Percentiles rank a stretch among this genome's conserved stretches.
phyloP scores from a whole-genome alignment of 1,140 invertebrate species.

The Drosophila virilis region DNA sequence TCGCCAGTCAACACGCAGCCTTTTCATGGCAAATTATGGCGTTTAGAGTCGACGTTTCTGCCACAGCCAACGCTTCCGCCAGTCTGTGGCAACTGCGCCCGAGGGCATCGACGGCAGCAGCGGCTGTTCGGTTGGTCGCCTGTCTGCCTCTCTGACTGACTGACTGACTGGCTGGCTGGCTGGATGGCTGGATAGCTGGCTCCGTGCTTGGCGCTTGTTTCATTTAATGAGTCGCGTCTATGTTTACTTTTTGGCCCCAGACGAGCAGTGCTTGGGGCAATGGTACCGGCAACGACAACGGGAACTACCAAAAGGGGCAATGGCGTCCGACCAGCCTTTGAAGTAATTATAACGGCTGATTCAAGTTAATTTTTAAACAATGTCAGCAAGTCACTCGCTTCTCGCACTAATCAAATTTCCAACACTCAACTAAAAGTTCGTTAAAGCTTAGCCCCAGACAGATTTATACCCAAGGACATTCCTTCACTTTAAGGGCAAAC shows the following conservation, averaged over 20 bases:
- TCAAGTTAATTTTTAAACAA: conserved; percentile 82
- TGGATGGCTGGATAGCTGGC: conserved; percentile 25
- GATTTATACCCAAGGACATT: not conserved
- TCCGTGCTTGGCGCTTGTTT: conserved; percentile 38
- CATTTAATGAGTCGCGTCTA: conserved; percentile 79
- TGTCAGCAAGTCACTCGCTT: conserved; percentile 53
- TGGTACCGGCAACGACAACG: not conserved
- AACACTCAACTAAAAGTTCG: conserved; percentile 31
- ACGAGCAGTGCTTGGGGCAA: conserved; percentile 52
- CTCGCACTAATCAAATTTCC: conserved; percentile 69
- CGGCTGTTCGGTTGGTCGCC: conserved; percentile 27
- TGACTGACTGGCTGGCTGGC: conserved; percentile 23
- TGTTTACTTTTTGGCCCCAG: conserved; percentile 73
- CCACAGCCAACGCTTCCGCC: conserved; percentile 38
- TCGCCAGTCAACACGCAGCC: conserved; percentile 81
- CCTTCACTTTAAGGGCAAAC: not conserved
- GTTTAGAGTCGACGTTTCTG: conserved; percentile 57
- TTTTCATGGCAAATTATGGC: conserved; percentile 82
- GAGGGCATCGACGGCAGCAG: conserved; percentile 54
- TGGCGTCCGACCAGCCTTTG: conserved; percentile 50
- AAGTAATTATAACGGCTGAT: conserved; percentile 81
- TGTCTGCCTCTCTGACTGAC: conserved; percentile 47
- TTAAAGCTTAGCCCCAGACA: conserved; percentile 15
- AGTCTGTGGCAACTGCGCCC: conserved; percentile 43
- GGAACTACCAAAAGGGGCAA: conserved; percentile 40